A percentile compares a stretch with the other conserved stretches of the same genome.
Evolutionary conservation across 2,113 vertebrate genomes (phyloP).

Genomic region (Aspidoscelis tigris): DNA sequence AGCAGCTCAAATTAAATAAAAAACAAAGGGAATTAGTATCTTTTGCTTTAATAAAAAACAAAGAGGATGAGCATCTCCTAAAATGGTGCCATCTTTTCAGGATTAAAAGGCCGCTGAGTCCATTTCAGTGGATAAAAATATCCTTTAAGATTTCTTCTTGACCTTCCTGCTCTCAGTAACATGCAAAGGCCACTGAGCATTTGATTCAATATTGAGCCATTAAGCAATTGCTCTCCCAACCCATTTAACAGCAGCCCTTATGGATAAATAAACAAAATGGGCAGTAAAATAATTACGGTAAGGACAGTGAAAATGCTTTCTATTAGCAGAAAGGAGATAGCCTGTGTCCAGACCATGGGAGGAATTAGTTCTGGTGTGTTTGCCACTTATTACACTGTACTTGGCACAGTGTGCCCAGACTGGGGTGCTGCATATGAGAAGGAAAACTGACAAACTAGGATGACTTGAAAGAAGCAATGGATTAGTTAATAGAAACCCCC

Average conservation of each 20-base stretch:
- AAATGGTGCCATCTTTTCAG: background rate
- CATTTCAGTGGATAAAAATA: conserved; percentile 69
- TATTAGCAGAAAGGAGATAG: conserved; percentile 83
- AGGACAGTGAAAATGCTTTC: conserved; percentile 88
- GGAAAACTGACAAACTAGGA: too few species aligned
- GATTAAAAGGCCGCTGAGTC: conserved; percentile 57
- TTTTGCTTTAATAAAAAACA: too few species aligned
- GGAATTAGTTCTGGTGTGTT: too few species aligned
- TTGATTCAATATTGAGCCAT: conserved; percentile 86
- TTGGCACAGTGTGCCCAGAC: too few species aligned
- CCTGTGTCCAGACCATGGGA: background rate
- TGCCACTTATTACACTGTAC: too few species aligned
- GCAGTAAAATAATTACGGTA: conserved; percentile 90
- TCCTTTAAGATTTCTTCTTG: conserved; percentile 62
- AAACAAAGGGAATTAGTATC: background rate
- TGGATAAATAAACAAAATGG: conserved; percentile 88
- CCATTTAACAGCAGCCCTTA: conserved; percentile 92
- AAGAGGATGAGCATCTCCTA: background rate
- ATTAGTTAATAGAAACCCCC: too few species aligned
- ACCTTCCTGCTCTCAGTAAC: conserved; percentile 36
- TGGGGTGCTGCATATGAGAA: too few species aligned
- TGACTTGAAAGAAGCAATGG: too few species aligned
- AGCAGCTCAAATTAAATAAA: background rate
- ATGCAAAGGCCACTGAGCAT: conserved; percentile 55
- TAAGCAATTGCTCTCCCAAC: conserved; percentile 84